Evolutionary conservation across 1,140 invertebrate genomes (phyloP), one percentile per base, ranked within the genome.

Genomic region (Paracyclopina nana): DNA sequence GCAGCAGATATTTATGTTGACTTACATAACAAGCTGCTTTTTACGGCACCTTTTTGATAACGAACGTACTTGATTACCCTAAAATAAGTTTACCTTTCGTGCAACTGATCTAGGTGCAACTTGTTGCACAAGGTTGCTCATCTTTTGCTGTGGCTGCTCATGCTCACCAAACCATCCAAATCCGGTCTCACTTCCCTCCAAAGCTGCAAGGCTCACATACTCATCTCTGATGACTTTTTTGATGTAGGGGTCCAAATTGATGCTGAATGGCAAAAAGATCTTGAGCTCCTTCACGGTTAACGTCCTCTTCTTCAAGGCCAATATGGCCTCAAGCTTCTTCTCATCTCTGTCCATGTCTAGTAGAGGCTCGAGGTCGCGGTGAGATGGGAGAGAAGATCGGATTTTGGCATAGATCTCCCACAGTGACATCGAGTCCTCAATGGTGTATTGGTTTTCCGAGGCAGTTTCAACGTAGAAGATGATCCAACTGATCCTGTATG

Each of bases 401-500:
- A 54, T 41, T 86, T 88, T 88, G 59, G 92, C 84, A 64, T 90
- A 95, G 51, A 95, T 74, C 55, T 74, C 71, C 65, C 88, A 87
- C 4, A 95, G 66, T 2, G 86, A 79, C 29, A 77, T 77, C 48
- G 72, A 74, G 62, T 94, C 86, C 48, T 94, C 87, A 11, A 88
- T 71, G n/a, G n/a, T n/a, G n/a, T n/a, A n/a, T n/a, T n/a, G n/a
- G 49, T 71, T 74, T 30, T 90, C 82, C 61, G 92, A 87, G 58
- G 75, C 78, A 49, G 80, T 75, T 63, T 95, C 90, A 62, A 83
- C 87, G 64, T 90, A 80, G 55, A 92, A 74, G 50, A 95, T 92
- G 55, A 98, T 81, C 88, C 91, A 97, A 12, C 88, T 94, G 9
- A 88, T 86, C 50, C 90, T 71, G 63, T 91, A 88, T 0, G 92